phyloP scores from a whole-genome alignment of 2,888 invertebrate genomes.

The Tenthredo scrophulariae region DNA sequence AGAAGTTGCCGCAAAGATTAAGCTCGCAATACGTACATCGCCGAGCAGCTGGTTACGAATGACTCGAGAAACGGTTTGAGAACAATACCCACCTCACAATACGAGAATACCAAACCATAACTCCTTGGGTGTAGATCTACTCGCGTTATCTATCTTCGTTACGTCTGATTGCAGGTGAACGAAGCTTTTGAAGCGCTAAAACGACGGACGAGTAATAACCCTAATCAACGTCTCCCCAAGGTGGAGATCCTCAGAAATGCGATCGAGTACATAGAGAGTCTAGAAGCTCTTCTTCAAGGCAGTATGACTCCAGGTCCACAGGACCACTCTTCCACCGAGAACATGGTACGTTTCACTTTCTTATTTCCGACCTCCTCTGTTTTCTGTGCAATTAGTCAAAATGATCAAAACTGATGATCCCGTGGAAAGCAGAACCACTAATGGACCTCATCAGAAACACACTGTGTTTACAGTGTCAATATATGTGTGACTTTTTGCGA shows the following conservation, averaged over 20 bases:
- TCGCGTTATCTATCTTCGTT: slow-evolving; percentile 22
- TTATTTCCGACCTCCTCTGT: too few species aligned
- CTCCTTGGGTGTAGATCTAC: neutral
- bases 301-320: slow-evolving; percentile 76
- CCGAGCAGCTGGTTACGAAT: slow-evolving; percentile 17
- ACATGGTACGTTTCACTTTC: slow-evolving; percentile 57
- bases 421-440: neutral
- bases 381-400: too few species aligned
- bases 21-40: slow-evolving; percentile 20
- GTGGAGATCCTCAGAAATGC: slow-evolving; percentile 98
- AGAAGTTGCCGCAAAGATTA: slow-evolving; percentile 30
- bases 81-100: slow-evolving; percentile 1
- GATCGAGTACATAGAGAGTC: slow-evolving; percentile 97
- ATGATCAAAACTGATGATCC: too few species aligned
- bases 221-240: slow-evolving; percentile 97
- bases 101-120: neutral
- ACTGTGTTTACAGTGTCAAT: slow-evolving; percentile 6
- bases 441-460: neutral
- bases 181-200: slow-evolving; percentile 98
- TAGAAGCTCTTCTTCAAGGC: slow-evolving; percentile 90
- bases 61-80: neutral
- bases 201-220: slow-evolving; percentile 95
- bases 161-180: slow-evolving; percentile 86
- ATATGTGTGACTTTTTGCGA: neutral
- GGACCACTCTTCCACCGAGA: slow-evolving; percentile 65